Base-by-base conservation (phyloP, 2,113 vertebrate species). In the Ariopsis seemanni region DNA sequence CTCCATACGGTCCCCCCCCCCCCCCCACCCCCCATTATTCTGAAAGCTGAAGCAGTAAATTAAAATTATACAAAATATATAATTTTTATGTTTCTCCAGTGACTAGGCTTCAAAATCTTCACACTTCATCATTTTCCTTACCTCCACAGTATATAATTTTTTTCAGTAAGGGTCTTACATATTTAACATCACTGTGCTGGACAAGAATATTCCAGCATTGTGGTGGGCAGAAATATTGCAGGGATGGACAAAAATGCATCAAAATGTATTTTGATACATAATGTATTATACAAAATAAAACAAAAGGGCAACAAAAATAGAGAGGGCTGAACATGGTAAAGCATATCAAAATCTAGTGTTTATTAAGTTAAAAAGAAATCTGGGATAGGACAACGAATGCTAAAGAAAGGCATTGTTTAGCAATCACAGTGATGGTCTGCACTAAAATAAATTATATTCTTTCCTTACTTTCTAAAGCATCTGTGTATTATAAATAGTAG, bases 161-260 rank as follows among this genome's bases (percentile, higher is more conserved):
- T 53, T 22, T 1, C 17, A 53, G 74, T 53, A 34, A 80, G n/a
- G 15, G 53, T 80, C 53, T 34, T 58, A 34, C 53, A 80, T 80
- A 58, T 58, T 79, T 80, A 34, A 80, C 55, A 58, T 34, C 55
- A 58, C n/a, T 34, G 27, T 57, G 53, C 27, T 58, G 52, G 55
- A 80, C 78, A 80, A 20, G 27, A 80, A 80, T 80, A 58, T 58
- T 80, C n/a, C 55, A 80, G 78, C 78, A 80, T 80, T 80, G 53
- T 80, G 27, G 53, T 80, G 78, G 78, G 78, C 78, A 57, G 78
- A 58, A 58, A 80, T 80, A 80, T 80, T 30, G 78, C 78, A 57
- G 15, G 17, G 78, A 80, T 34, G 18, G 57, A 81, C 79, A 81
- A 60, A 81, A 42, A 60, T 30, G 34, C 18, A 18, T 78, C 11